A percentile compares a stretch with the other conserved stretches of the same genome.
Conservation (phyloP, 2,888 invertebrate genomes). For the Monopis laevigella region DNA sequence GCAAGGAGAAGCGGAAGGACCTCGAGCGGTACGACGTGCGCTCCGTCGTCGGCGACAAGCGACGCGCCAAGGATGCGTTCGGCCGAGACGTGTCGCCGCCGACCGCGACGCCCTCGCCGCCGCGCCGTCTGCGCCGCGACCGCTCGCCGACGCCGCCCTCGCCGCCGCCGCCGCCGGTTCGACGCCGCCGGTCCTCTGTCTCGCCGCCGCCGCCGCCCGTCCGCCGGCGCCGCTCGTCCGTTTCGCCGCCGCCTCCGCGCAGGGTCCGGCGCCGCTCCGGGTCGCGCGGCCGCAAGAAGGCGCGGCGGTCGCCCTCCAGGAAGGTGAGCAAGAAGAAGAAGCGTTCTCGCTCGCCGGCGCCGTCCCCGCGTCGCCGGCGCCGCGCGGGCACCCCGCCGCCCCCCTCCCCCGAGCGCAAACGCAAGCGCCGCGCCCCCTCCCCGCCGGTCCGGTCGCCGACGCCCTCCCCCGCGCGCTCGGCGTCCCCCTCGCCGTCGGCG, state of each 20-base stretch:
- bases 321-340: constrained; percentile 35
- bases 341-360: constrained; percentile 31
- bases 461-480: constrained; percentile 23
- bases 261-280: constrained; percentile 28
- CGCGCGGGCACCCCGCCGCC: constrained; percentile 29
- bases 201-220: constrained; percentile 29
- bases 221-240: constrained; percentile 21
- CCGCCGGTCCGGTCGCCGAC: constrained; percentile 17
- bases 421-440: constrained; percentile 27
- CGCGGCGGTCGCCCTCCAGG: constrained; percentile 25
- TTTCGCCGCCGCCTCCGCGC: constrained; percentile 24
- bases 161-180: constrained; percentile 22
- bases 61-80: constrained; percentile 78
- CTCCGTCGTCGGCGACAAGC: constrained; percentile 76
- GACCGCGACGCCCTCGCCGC: constrained; percentile 23
- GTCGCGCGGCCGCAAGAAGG: constrained; percentile 28
- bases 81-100: constrained; percentile 72
- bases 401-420: constrained; percentile 38
- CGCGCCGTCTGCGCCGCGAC: constrained; percentile 20
- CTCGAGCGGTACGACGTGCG: constrained; percentile 86
- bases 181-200: constrained; percentile 24
- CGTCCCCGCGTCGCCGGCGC: constrained; percentile 27
- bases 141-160: constrained; percentile 24
- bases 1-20: constrained; percentile 74
- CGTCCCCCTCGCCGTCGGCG: constrained; percentile 28